Conservation (phyloP, 2,113 vertebrate genomes). For the Grantiella picta region DNA sequence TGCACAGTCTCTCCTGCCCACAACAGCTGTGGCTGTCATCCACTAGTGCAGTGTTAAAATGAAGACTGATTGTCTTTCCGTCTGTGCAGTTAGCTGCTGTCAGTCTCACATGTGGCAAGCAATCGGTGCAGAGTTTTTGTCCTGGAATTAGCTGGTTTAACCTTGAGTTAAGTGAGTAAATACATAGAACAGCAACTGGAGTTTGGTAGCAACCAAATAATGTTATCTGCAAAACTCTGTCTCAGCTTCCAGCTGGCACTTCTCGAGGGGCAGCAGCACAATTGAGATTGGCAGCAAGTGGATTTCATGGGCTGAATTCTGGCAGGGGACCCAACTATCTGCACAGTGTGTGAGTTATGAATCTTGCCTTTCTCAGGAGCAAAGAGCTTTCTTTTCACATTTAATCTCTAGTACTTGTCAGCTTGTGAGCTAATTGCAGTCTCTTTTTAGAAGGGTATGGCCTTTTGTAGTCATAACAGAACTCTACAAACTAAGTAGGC, state of each 20-base stretch:
- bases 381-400: background rate
- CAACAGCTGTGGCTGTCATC: constrained; percentile 27
- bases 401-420: background rate
- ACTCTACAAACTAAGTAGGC: background rate
- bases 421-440: background rate
- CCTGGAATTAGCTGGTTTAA: background rate
- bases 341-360: background rate
- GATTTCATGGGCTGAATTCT: background rate
- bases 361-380: background rate
- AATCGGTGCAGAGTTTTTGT: background rate
- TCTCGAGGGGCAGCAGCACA: background rate
- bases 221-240: background rate
- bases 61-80: background rate
- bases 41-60: background rate
- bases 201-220: background rate
- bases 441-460: background rate
- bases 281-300: background rate
- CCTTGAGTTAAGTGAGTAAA: constrained; percentile 6
- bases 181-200: background rate
- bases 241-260: constrained; percentile 1
- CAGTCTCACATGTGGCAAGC: background rate
- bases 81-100: background rate
- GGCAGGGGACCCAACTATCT: background rate
- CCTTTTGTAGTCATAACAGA: background rate
- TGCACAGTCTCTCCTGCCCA: background rate